These are phyloP conservation scores for Crepidodera aurea DNA, from an alignment of 2,888 invertebrate species.

Conservation along the genomic window DNA sequence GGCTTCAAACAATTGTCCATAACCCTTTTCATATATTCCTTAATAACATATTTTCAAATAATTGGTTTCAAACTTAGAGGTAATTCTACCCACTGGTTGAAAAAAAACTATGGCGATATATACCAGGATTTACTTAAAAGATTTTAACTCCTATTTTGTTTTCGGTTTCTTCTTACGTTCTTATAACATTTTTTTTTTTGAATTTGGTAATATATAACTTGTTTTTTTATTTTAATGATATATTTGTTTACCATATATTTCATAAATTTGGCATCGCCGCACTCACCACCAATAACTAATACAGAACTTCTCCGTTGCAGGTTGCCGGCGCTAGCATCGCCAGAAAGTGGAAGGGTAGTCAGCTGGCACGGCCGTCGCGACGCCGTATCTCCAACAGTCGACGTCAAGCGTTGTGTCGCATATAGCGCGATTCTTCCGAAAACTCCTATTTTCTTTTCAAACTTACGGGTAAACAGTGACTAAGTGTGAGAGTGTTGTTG, in stretches of 20 bases:
- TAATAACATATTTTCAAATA: no score
- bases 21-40: no score
- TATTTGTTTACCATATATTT: background rate
- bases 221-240: no score
- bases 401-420: constrained; percentile 63
- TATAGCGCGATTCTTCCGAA: constrained; percentile 18
- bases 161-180: no score
- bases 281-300: constrained; percentile 46
- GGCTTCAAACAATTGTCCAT: no score
- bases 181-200: no score
- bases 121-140: no score
- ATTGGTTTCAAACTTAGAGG: no score
- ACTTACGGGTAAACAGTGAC: constrained; percentile 37
- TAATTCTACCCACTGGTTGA: no score
- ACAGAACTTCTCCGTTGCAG: constrained; percentile 59
- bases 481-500: constrained; percentile 42
- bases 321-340: constrained; percentile 59
- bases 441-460: constrained; percentile 5
- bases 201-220: no score
- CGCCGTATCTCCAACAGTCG: constrained; percentile 66
- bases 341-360: constrained; percentile 55
- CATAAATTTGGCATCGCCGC: constrained; percentile 20
- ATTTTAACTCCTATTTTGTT: no score
- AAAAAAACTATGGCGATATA: no score
- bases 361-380: constrained; percentile 64